Conservation (phyloP, 2,113 vertebrate genomes). For the Heteronetta atricapilla region DNA sequence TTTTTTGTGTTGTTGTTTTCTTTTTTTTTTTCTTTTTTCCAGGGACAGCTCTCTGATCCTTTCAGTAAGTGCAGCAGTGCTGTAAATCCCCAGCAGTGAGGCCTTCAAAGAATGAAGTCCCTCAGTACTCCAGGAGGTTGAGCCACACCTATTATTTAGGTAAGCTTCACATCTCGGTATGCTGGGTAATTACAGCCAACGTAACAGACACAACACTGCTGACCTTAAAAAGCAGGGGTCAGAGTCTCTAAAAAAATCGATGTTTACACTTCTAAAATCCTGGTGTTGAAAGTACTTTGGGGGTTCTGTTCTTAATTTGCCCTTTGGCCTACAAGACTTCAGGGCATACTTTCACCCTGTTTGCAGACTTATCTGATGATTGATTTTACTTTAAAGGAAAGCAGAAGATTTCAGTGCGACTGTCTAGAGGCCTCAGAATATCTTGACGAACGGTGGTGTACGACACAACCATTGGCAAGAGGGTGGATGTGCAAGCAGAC, state of each 20-base stretch:
- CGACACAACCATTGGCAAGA: fast-evolving
- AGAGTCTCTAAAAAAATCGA: not conserved
- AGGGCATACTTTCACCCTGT: not conserved
- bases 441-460: not conserved
- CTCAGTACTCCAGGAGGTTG: not conserved
- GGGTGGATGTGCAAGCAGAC: not conserved
- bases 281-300: not conserved
- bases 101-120: not conserved
- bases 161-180: not conserved
- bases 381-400: not conserved
- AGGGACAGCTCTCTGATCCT: not conserved
- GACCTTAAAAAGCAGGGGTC: not conserved
- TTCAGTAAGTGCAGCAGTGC: not conserved
- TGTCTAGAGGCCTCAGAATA: not conserved
- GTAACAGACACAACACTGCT: not conserved
- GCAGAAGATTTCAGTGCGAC: not conserved
- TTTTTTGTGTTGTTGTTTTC: too few relatives aligned
- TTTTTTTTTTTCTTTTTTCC: not conserved
- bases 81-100: not conserved
- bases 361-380: not conserved
- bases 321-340: not conserved
- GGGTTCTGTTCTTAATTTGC: not conserved
- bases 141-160: not conserved
- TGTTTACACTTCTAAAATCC: not conserved
- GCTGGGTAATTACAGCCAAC: not conserved